A percentile compares a stretch with the other conserved stretches of the same genome.
phyloP scores from a whole-genome alignment of 2,888 invertebrate genomes.

The Oxyscelio sp. region DNA sequence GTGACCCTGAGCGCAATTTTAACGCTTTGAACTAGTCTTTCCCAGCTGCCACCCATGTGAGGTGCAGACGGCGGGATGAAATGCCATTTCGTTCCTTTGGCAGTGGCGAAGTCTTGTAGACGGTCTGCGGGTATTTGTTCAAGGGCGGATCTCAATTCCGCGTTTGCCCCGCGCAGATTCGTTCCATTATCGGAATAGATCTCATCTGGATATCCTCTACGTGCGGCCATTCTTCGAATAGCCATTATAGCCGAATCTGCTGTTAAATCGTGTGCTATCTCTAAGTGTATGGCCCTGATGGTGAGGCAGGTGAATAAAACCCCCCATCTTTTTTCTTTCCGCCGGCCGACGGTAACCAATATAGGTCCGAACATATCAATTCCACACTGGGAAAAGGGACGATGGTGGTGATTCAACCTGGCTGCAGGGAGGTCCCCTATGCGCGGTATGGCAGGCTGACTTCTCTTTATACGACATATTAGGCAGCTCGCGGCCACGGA shows the following conservation, averaged over 20 bases:
- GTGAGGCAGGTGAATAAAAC: constrained; percentile 76
- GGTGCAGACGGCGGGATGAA: constrained; percentile 9
- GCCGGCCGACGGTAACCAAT: constrained; percentile 65
- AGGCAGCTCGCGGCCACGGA: too few relatives aligned
- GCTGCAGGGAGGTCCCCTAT: too few relatives aligned
- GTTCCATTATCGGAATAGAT: constrained; percentile 72
- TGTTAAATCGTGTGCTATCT: too few relatives aligned
- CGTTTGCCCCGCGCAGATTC: constrained; percentile 55
- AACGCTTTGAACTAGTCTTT: constrained; percentile 34
- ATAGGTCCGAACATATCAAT: too few relatives aligned
- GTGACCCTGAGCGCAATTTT: constrained; percentile 35
- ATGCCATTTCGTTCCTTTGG: constrained; percentile 20
- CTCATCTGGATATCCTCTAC: constrained; percentile 42
- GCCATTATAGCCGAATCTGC: constrained; percentile 69
- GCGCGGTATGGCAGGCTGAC: too few relatives aligned
- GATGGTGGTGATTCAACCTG: too few relatives aligned
- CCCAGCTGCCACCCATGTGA: too few relatives aligned
- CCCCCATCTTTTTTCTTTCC: constrained; percentile 74
- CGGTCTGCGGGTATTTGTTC: not conserved
- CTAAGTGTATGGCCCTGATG: constrained; percentile 70
- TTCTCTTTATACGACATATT: too few relatives aligned
- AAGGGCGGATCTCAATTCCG: too few relatives aligned
- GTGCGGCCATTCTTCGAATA: constrained; percentile 56
- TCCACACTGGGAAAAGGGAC: too few relatives aligned
- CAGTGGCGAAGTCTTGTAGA: not conserved